Evolutionary conservation across 2,113 vertebrate species (phyloP), one percentile per base, ranked within the genome.

Genomic region (Brachionichthys hirsutus): DNA sequence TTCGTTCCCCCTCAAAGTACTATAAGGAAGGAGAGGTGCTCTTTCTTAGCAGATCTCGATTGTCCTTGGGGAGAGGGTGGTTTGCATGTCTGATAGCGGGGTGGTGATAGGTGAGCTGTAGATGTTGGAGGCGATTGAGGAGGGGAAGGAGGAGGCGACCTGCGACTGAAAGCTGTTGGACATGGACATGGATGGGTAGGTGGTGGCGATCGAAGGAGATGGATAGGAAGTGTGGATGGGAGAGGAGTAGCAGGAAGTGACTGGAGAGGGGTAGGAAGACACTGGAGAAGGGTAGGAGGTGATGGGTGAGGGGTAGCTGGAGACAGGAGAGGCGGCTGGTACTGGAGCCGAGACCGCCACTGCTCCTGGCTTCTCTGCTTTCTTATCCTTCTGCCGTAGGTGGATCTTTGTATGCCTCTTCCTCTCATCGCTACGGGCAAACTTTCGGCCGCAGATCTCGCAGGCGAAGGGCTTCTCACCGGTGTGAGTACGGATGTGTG

Each of bases 331-430:
- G 3, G 90, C 67, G 1, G 82, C 82, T 42, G 88, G 75, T 17
- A 80, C 81, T 0, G 90, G n/a, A n/a, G n/a, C 81, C 15, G 36
- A 12, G 3, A 70, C 84, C 7, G 55, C 85, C 54, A 92, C 84
- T 0, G 90, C 84, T 30, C 84, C 87, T 30, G 84, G 81, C 78
- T 98, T 98, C 81, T 98, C 95, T 30, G 87, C 91, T 69, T 98
- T 98, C 92, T 97, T 98, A 92, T 99, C 97, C 89, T 99, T 98
- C 90, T 99, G 97, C 78, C 95, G 89, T 70, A 99, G 91, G 82
- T 99, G 97, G 87, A 99, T 99, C 91, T 98, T 98, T 51, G 96
- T 97, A 85, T 99, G 97, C 75, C 97, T 92, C 91, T 99, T 99
- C 78, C 97, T 91, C 86, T 99, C 97, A 11, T 99, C 97, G 0